Evolutionary conservation across 2,888 invertebrate species (phyloP), one percentile per base, ranked within the genome.

Genomic region (Syritta pipiens): DNA sequence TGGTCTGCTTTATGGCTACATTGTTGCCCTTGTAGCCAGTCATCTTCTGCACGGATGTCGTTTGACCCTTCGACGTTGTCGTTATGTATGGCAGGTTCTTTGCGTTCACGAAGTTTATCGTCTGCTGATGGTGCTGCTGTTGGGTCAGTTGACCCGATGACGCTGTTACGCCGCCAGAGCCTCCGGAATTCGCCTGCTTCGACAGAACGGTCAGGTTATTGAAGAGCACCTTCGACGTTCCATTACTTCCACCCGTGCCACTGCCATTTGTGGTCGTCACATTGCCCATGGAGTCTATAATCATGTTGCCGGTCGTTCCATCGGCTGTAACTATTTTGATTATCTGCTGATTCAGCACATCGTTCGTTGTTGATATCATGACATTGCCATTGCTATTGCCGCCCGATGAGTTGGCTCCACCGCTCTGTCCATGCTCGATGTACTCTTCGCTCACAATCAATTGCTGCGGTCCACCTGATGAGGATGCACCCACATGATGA

Each of bases 171-270:
- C 67, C 68, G 9, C 68, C 40, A 10, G 71, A 44, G 1, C 83
- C 69, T 4, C 83, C 49, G 57, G 84, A 68, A 46, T 84, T 83
- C 9, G 84, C 77, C 76, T 83, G 85, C 44, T 88, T 87, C 9
- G 88, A 86, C 35, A 88, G 82, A 57, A 89, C 86, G 20, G 88
- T 88, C 67, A 89, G 83, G 84, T 89, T 89, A 71, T 88, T 86
- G 7, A 88, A 86, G 76, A 88, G 79, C 49, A 89, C 84, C 82
- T 89, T 88, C 0, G 88, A 86, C 65, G 84, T 85, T 32, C 59
- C 71, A 37, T 84, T 84, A 22, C 83, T 84, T 20, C 84, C 60
- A 59, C 59, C 48, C 37, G 28, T 30, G 35, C 63, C 62, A 59
- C 57, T 72, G n/a, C 81, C 62, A 22, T 82, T 77, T 30, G 83